Evolutionary conservation across 2,888 invertebrate genomes (phyloP), one percentile per base, ranked within the genome.

Genomic region (Tricholauxania praeusta): DNA sequence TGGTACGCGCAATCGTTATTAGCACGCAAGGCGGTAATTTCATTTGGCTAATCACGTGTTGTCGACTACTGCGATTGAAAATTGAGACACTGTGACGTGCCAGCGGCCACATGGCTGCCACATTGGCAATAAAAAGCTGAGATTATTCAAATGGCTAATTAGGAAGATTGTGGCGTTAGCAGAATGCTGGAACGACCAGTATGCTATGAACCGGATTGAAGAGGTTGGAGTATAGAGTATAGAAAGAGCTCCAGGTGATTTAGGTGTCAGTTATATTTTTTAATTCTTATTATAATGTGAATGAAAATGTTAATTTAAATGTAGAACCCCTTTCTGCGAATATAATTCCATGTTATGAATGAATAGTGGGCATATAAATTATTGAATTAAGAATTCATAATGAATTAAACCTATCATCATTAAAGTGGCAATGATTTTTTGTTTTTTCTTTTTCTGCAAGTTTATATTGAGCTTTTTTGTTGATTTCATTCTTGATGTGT

Each of bases 21-120:
- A 74, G 73, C 77, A 78, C 76, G 77, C 77, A 75, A 78, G 74
- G 69, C 71, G 72, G 77, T 75, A 71, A 75, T 78, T 78, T 78
- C 55, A 66, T 59, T 39, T 62, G 63, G 63, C 47, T 70, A 70
- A 63, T 62, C 70, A 70, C 39, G 63, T 53, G 62, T 70, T 70
- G 63, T 63, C 60, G 70, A 51, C 53, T 32, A 53, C 63, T 47
- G 70, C 60, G 52, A 51, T 32, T 69, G 51, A 15, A 28, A 60
- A 70, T 70, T 70, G 70, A 70, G 63, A 70, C 70, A 63, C 52
- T 62, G 70, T 53, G 49, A 15, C 55, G 48, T 53, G 22, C 19
- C 39, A 28, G 10, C 60, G 14, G 51, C 28, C 12, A n/a, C 12
- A 19, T 10, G 39, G n/a, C 51, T 17, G 28, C 69, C 62, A 62